These are phyloP conservation scores for Acinonyx jubatus DNA, from an alignment of 2,113 vertebrate species.

Conservation along the genomic window DNA sequence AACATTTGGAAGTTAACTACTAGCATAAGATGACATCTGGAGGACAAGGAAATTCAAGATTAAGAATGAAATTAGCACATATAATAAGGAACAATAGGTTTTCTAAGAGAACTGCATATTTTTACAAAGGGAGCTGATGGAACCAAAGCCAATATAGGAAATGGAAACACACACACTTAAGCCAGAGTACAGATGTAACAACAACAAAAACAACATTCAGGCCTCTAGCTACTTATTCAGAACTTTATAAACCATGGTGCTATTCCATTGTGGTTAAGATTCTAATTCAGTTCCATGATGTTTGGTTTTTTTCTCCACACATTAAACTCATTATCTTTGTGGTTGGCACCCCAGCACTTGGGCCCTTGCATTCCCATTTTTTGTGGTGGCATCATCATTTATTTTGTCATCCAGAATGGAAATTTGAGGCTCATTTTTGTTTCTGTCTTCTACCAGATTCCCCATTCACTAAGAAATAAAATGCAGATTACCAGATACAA, in stretches of 20 bases:
- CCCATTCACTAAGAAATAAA: neutral
- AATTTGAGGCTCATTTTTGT: neutral
- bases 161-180: neutral
- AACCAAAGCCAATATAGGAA: neutral
- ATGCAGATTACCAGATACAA: neutral
- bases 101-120: neutral
- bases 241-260: neutral
- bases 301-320: neutral
- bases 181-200: neutral
- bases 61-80: neutral
- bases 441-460: neutral
- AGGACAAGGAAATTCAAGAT: neutral
- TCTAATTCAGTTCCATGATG: neutral
- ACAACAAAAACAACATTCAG: neutral
- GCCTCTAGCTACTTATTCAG: neutral
- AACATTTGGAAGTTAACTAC: neutral
- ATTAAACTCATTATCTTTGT: neutral
- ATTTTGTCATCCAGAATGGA: neutral
- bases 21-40: neutral
- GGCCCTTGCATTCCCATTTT: neutral
- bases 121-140: neutral
- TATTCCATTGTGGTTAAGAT: neutral
- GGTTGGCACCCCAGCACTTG: neutral
- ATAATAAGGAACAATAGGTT: neutral
- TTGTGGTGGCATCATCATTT: neutral